Percentiles rank a stretch among this genome's conserved stretches.
Evolutionary conservation across 2,888 invertebrate species (phyloP).

Genomic region (Leucoma salicis): DNA sequence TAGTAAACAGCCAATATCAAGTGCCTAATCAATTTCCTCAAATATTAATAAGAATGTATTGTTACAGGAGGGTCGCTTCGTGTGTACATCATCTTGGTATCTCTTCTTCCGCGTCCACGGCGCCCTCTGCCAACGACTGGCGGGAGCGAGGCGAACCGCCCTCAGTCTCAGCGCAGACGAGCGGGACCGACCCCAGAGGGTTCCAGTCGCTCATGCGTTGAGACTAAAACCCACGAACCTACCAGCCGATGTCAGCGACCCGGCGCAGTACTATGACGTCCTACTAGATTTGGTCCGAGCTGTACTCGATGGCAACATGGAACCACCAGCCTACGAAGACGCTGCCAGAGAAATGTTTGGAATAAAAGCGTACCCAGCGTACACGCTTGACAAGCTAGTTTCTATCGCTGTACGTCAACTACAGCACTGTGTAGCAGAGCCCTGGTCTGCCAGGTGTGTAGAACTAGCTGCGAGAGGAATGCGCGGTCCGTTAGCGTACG

Average conservation of each 20-base stretch:
- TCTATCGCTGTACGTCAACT: constrained; percentile 91
- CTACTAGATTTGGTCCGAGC: constrained; percentile 97
- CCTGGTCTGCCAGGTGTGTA: constrained; percentile 91
- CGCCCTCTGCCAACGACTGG: constrained; percentile 92
- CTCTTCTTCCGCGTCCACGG: constrained; percentile 97
- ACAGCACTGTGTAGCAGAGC: constrained; percentile 96
- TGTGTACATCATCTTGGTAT: constrained; percentile 98
- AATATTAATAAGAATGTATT: no score
- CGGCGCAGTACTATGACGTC: constrained; percentile 95
- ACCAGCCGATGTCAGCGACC: constrained; percentile 71
- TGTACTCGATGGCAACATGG: constrained; percentile 97
- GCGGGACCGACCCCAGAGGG: constrained; percentile 65
- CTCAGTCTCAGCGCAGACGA: constrained; percentile 56
- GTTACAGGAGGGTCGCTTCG: constrained; percentile 83
- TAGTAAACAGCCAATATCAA: no score
- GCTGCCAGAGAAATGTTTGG: constrained; percentile 95
- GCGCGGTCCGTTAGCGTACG: constrained; percentile 83
- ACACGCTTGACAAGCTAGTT: constrained; percentile 97
- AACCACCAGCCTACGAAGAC: constrained; percentile 95
- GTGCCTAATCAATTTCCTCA: no score
- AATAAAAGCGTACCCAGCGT: constrained; percentile 96
- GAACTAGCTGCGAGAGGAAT: constrained; percentile 62
- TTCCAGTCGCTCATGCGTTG: constrained; percentile 80
- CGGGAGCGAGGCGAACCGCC: constrained; percentile 83
- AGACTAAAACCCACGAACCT: constrained; percentile 89